phyloP scores from a whole-genome alignment of 1,140 invertebrate genomes.

The Drosophila suzukii region DNA sequence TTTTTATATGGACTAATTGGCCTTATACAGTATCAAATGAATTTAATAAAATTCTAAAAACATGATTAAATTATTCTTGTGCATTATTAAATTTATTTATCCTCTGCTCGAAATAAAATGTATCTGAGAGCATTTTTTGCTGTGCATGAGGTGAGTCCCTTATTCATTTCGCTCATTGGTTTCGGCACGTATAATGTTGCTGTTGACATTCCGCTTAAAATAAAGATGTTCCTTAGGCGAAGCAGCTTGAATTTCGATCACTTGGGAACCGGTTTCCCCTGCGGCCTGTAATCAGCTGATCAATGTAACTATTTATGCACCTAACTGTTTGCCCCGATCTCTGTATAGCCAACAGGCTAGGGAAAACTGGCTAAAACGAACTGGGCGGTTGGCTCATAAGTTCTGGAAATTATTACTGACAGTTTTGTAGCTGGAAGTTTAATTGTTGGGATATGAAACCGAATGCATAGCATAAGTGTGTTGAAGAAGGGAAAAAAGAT shows the following conservation, averaged over 20 bases:
- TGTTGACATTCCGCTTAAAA: slow-evolving; percentile 28
- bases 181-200: not conserved
- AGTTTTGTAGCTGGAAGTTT: slow-evolving; percentile 23
- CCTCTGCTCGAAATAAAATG: no score
- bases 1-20: no score
- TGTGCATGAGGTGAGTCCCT: not conserved
- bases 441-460: slow-evolving; percentile 24
- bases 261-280: slow-evolving; percentile 26
- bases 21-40: no score
- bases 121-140: not conserved
- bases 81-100: no score
- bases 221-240: not conserved
- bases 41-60: no score
- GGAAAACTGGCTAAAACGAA: not conserved
- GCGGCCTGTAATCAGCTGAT: slow-evolving; percentile 41
- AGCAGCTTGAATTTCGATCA: slow-evolving; percentile 12
- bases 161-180: not conserved
- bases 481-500: no score
- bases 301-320: slow-evolving; percentile 36
- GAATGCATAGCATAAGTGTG: slow-evolving; percentile 4
- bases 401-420: slow-evolving; percentile 22
- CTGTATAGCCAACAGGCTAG: not conserved
- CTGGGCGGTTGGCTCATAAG: slow-evolving; percentile 18
- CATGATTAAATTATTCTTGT: no score
- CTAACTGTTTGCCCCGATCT: slow-evolving; percentile 10